A percentile compares a stretch with the other conserved stretches of the same genome.
phyloP scores from a whole-genome alignment of 2,113 vertebrate genomes.

The Colistium nudipinnis region DNA sequence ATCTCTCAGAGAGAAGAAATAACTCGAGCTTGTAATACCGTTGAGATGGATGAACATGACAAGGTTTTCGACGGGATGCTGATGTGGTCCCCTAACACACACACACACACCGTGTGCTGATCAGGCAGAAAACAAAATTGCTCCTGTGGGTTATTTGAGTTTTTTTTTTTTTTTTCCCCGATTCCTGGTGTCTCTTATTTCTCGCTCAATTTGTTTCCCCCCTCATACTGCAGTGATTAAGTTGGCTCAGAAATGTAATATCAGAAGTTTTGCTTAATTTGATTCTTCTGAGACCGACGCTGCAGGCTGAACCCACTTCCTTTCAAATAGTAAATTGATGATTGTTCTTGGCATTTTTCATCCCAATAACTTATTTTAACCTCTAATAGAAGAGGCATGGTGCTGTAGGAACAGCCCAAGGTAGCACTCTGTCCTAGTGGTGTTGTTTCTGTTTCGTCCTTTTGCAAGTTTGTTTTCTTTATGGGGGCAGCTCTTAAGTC shows the following conservation, averaged over 20 bases:
- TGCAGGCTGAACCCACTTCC: constrained; percentile 63
- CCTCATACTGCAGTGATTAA: constrained; percentile 61
- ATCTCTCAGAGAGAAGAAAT: neutral
- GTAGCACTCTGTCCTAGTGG: constrained; percentile 36
- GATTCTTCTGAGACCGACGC: constrained; percentile 66
- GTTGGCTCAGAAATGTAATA: constrained; percentile 76
- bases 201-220: constrained; percentile 39
- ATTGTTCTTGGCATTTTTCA: constrained; percentile 78
- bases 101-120: constrained; percentile 30
- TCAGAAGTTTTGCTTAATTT: constrained; percentile 74
- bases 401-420: constrained; percentile 29
- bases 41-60: constrained; percentile 23
- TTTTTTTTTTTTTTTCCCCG: no score
- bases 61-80: constrained; percentile 17
- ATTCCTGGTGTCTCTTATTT: constrained; percentile 60
- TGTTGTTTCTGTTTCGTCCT: constrained; percentile 23
- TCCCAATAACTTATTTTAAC: constrained; percentile 54
- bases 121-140: constrained; percentile 49
- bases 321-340: constrained; percentile 74
- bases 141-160: constrained; percentile 40
- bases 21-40: constrained; percentile 8
- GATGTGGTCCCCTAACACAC: constrained; percentile 38
- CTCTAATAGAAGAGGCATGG: constrained; percentile 49
- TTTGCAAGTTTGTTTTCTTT: constrained; percentile 39
- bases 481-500: constrained; percentile 26